Percentiles rank a stretch among this genome's conserved stretches.
phyloP scores from a whole-genome alignment of 2,797 vertebrate species.

The Platyrinchus mystaceus region DNA sequence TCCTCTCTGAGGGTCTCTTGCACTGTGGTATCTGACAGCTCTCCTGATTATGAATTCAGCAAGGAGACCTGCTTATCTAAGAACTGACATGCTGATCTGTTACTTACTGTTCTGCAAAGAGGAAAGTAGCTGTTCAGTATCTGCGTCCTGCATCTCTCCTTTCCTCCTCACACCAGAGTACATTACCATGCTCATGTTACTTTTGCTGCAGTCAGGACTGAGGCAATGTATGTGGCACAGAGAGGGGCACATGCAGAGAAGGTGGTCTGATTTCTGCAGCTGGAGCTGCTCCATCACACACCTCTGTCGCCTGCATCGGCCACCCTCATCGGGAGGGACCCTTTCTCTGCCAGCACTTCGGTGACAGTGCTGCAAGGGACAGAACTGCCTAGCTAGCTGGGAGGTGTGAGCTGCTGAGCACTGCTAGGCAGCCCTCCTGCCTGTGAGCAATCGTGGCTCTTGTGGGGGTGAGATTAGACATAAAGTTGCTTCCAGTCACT shows the following conservation, averaged over 20 bases:
- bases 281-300: not conserved
- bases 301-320: not conserved
- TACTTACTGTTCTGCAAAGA: not conserved
- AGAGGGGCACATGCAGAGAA: not conserved
- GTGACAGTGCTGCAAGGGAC: not conserved
- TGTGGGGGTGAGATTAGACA: accelerated
- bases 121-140: not conserved
- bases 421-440: accelerated
- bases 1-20: not conserved
- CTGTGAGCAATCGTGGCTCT: accelerated
- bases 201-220: not conserved
- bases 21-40: not conserved
- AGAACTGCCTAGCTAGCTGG: not conserved
- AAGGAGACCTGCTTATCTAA: not conserved
- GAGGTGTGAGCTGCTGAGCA: not conserved
- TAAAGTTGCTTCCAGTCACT: not conserved
- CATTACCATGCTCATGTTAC: not conserved
- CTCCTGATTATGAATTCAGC: not conserved
- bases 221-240: not conserved
- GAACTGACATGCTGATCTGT: not conserved
- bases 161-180: not conserved
- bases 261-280: not conserved
- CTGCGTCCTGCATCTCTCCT: not conserved
- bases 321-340: not conserved
- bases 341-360: not conserved